Evolutionary conservation across 2,113 vertebrate genomes (phyloP), one percentile per base, ranked within the genome.

Genomic region (Polyodon spathula): DNA sequence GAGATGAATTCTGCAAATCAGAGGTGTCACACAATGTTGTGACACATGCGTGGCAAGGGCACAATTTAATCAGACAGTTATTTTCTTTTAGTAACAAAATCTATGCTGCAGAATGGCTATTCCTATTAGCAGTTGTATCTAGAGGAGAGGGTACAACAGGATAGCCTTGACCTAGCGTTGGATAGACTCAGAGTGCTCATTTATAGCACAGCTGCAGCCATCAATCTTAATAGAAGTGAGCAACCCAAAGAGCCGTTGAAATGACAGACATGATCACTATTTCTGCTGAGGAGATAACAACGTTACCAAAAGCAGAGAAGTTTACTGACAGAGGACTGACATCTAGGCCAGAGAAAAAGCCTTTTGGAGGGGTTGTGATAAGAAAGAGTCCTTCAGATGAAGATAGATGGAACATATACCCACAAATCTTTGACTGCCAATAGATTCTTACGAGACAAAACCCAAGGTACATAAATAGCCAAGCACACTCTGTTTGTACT

Each of bases 201-300:
- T 86, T 85, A 82, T 86, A 86, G 78, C 76, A 59, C 69, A 78
- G 78, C 79, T n/a, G 72, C 27, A 81, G 65, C 78, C 79, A 89
- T 92, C 83, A 82, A 81, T 89, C 85, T 89, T 78, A 86, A 87
- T 80, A 86, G 79, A 85, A 81, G 68, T 68, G 83, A 85, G 81
- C 86, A 86, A 84, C 72, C 80, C 79, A 84, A 83, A 83, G 79
- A 89, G 80, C 73, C 5, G 75, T 84, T 86, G 86, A 92, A 91
- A 89, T 82, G 79, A 71, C 66, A 76, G 82, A 79, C 74, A 71
- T 69, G 79, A 86, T 84, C 79, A 74, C 77, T 86, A 83, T 80
- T 80, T 74, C 72, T 69, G 60, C 66, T n/a, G 68, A 55, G 70
- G 62, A 76, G 68, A 77, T 75, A 72, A 69, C 75, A 71, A 59